Conservation (phyloP, 2,797 vertebrate species). For the Sebastes kiyomatsui region DNA sequence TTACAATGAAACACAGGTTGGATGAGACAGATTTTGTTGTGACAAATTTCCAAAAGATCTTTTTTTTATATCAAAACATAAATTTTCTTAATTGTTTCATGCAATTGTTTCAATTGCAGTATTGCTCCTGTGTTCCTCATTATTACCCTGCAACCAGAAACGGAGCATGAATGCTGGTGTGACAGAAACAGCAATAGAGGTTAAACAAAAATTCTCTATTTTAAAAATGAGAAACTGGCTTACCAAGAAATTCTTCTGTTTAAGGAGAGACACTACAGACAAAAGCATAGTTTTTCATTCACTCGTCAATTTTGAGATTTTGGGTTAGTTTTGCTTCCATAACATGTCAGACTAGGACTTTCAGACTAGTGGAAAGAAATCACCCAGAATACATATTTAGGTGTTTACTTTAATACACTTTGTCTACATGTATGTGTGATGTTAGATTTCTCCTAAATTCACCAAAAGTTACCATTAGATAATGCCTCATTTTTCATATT, state of each 20-base stretch:
- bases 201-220: too few species aligned
- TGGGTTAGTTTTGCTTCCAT: too few species aligned
- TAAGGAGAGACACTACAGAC: rapidly evolving
- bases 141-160: not conserved
- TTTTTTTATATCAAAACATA: not conserved
- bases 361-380: too few species aligned
- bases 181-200: not conserved
- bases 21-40: not conserved
- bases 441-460: too few species aligned
- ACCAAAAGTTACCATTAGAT: too few species aligned
- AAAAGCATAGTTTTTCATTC: too few species aligned
- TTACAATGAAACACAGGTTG: not conserved
- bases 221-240: not conserved
- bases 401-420: too few species aligned
- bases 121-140: not conserved
- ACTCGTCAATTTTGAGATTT: too few species aligned
- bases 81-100: not conserved
- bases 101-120: not conserved
- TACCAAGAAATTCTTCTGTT: rapidly evolving
- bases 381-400: too few species aligned
- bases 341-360: too few species aligned
- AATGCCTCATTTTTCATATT: too few species aligned
- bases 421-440: too few species aligned
- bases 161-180: not conserved
- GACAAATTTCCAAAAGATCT: not conserved